Evolutionary conservation across 2,113 vertebrate genomes (phyloP), one percentile per base, ranked within the genome.

Genomic region (Leucoraja erinaceus): DNA sequence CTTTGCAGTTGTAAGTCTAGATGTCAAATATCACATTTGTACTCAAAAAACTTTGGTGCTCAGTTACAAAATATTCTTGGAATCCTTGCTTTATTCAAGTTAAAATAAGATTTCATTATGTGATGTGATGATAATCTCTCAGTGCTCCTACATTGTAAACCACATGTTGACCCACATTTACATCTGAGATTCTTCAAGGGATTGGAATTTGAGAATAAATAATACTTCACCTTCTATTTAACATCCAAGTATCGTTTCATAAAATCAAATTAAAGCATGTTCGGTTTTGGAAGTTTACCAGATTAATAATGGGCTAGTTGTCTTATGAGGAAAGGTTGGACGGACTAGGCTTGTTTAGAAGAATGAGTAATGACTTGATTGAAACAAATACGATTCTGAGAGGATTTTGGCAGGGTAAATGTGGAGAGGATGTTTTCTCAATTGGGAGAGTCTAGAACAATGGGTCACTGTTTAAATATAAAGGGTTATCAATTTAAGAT

Each of bases 31-130:
- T 9, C 88, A 18, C 63, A 20, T 90, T 63, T 28, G 7, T 90
- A 63, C 2, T 0, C 20, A 47, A 63, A 11, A 8, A 18, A 33
- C 38, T 22, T 16, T 90, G 66, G 61, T 70, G 63, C 68, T 68
- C 31, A 47, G 66, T 90, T 90, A 38, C 61, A 90, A 38, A 90
- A 90, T 90, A 33, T 16, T 90, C 18, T 61, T 70, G 88, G 31
- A 68, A 70, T 70, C n/a, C 33, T 22, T 18, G n/a, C 20, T 90
- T 90, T 70, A 38, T 90, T 68, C 16, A 22, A 70, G 88, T 70
- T 4, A 3, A 70, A 70, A 90, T 90, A 38, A 38, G 88, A 90
- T 90, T 70, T 70, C 38, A 90, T 70, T 14, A 90, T 33, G 63
- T 90, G 63, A 72, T 10, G 9, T 70, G 66, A 90, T 90, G 70